Conservation (phyloP, 2,888 invertebrate genomes). For the Amorpha juglandis region DNA sequence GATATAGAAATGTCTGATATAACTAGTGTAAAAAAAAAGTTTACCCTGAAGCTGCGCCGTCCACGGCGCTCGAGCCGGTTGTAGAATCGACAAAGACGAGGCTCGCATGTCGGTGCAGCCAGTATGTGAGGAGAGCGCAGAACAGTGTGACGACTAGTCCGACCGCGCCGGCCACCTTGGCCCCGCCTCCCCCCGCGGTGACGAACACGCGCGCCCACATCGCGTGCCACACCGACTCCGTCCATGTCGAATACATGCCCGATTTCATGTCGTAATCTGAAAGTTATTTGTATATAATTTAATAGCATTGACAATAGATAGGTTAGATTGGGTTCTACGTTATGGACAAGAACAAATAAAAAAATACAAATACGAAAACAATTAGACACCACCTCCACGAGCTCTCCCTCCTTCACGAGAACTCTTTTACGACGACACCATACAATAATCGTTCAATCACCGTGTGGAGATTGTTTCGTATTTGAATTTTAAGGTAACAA, state of each 20-base stretch:
- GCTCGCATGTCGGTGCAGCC: conserved; percentile 55
- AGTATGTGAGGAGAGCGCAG: conserved; percentile 55
- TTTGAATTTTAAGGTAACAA: too few species aligned
- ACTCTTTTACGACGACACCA: too few species aligned
- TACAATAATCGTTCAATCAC: too few species aligned
- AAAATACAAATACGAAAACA: too few species aligned
- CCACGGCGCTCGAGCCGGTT: conserved; percentile 38
- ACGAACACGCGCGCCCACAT: conserved; percentile 91
- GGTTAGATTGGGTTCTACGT: too few species aligned
- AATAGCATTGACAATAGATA: too few species aligned
- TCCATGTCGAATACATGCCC: conserved; percentile 92
- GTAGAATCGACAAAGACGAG: conserved; percentile 52
- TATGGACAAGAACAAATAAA: too few species aligned
- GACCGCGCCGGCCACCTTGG: conserved; percentile 52
- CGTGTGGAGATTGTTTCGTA: too few species aligned
- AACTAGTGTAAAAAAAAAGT: conserved; percentile 15
- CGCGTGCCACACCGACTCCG: conserved; percentile 93
- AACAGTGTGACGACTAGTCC: conserved; percentile 41
- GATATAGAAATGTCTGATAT: neutral
- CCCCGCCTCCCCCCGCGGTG: conserved; percentile 85
- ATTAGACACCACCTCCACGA: too few species aligned
- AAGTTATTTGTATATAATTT: neutral
- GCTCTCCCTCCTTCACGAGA: too few species aligned
- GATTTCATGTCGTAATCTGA: conserved; percentile 91
- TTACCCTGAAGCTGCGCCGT: conserved; percentile 61